phyloP scores from a whole-genome alignment of 2,888 invertebrate genomes.

The Bugula neritina region DNA sequence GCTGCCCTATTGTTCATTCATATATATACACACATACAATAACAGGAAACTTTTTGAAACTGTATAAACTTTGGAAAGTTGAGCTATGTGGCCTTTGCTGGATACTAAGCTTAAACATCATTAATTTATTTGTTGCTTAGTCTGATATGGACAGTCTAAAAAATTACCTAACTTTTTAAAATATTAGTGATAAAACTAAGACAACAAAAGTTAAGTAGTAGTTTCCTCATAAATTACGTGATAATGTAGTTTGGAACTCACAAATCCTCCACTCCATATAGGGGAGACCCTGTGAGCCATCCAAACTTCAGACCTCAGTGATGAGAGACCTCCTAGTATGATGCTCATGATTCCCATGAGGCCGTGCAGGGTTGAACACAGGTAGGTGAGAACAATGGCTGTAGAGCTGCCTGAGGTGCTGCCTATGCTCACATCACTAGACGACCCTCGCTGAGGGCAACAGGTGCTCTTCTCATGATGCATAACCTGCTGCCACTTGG shows the following conservation, averaged over 20 bases:
- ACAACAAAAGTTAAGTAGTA: too few relatives aligned
- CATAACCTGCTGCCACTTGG: neutral
- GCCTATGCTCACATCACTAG: neutral
- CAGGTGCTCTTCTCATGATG: neutral
- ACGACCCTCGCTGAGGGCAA: neutral
- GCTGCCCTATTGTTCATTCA: too few relatives aligned
- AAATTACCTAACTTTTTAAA: too few relatives aligned
- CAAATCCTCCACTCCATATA: constrained; percentile 54
- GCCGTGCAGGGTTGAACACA: neutral
- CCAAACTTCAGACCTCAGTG: constrained; percentile 47
- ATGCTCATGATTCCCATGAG: constrained; percentile 3
- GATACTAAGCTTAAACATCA: too few relatives aligned
- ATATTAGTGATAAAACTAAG: too few relatives aligned
- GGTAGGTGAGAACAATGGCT: neutral
- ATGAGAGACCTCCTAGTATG: neutral
- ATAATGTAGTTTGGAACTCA: constrained; percentile 42
- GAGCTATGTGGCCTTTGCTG: too few relatives aligned
- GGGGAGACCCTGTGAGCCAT: constrained; percentile 53
- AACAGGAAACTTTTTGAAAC: too few relatives aligned
- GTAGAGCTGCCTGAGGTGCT: neutral
- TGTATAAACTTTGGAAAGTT: too few relatives aligned
- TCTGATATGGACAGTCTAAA: too few relatives aligned
- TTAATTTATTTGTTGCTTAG: too few relatives aligned
- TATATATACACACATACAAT: too few relatives aligned
- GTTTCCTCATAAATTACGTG: too few relatives aligned